These are phyloP conservation scores for Oostethus manadensis DNA, from an alignment of 2,113 vertebrate genomes.

Conservation along the genomic window DNA sequence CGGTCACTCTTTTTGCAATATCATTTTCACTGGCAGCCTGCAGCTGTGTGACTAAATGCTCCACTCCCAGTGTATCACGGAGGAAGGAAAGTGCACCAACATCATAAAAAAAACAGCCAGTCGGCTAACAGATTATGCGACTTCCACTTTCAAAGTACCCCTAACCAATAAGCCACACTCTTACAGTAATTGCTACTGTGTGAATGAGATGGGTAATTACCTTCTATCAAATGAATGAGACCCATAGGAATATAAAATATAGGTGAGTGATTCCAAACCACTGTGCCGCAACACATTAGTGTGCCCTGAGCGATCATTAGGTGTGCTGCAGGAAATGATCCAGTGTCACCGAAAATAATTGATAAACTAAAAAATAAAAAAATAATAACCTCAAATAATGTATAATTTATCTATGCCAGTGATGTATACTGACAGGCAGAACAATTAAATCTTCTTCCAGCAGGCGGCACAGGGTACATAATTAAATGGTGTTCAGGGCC, in stretches of 20 bases:
- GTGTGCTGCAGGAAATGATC: no score
- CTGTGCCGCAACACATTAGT: no score
- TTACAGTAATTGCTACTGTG: background rate
- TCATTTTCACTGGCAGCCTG: slow-evolving; percentile 19
- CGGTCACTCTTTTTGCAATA: slow-evolving; percentile 6
- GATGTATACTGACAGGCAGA: no score
- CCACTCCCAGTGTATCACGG: slow-evolving; percentile 30
- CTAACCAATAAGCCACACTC: background rate
- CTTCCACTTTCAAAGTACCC: background rate
- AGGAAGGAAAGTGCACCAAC: slow-evolving; percentile 21
- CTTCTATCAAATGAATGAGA: background rate
- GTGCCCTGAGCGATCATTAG: no score
- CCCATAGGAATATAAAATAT: background rate
- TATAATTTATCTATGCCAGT: no score
- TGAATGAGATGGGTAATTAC: background rate
- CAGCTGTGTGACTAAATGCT: slow-evolving; percentile 32
- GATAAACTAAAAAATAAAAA: no score
- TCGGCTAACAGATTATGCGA: background rate
- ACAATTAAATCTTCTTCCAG: no score
- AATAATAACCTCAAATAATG: no score
- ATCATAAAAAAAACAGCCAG: slow-evolving; percentile 6
- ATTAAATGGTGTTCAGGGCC: no score
- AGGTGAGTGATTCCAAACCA: no score
- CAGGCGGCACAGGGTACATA: no score
- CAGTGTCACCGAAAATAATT: no score